A percentile compares a stretch with the other conserved stretches of the same genome.
phyloP scores from a whole-genome alignment of 2,797 vertebrate species.

The Clarias laeviceps region DNA sequence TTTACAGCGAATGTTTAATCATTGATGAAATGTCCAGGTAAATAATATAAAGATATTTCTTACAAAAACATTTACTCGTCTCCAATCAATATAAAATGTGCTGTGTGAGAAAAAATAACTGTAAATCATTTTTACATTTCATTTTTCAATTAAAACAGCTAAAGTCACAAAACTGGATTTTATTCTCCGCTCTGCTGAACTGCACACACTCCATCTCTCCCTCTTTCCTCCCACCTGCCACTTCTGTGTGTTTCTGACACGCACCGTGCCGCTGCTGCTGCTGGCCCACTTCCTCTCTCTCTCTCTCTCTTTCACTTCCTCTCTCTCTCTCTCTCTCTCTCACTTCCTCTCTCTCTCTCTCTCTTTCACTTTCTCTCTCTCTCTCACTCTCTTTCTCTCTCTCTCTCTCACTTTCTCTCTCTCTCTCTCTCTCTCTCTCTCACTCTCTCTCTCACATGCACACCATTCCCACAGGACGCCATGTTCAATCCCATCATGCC shows the following conservation, averaged over 20 bases:
- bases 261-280: background rate
- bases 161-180: background rate
- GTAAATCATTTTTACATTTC: background rate
- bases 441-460: conserved; percentile 7
- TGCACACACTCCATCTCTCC: background rate
- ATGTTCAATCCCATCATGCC: conserved; percentile 23
- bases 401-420: background rate
- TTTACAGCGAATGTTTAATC: too few relatives aligned
- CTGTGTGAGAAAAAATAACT: background rate
- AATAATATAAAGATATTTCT: too few relatives aligned
- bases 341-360: background rate
- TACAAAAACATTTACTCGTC: background rate
- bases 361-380: background rate
- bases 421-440: background rate
- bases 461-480: background rate
- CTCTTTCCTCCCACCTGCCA: conserved; percentile 5
- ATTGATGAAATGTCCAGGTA: too few relatives aligned
- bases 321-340: background rate
- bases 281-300: conserved; percentile 13
- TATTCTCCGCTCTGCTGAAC: background rate
- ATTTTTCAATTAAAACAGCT: background rate
- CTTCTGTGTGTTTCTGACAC: conserved; percentile 6
- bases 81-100: background rate
- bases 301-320: too few relatives aligned
- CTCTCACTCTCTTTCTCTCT: background rate